Conservation (phyloP, 2,113 vertebrate genomes). For the Xiphophorus couchianus region DNA sequence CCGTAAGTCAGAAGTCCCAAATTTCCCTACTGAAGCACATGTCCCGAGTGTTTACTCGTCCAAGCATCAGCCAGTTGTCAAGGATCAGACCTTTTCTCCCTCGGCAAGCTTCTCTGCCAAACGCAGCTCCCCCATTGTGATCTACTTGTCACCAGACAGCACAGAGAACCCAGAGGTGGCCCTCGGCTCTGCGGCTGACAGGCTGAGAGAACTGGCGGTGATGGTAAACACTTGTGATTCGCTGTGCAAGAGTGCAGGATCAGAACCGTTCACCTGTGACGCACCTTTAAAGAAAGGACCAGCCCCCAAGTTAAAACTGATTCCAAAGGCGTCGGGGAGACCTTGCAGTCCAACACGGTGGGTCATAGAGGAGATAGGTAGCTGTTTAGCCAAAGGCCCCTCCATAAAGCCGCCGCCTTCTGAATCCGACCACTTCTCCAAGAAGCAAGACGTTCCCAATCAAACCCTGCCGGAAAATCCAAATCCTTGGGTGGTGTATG, state of each 20-base stretch:
- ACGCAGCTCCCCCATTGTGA: conserved; percentile 71
- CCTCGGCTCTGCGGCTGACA: conserved; percentile 39
- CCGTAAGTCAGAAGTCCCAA: conserved; percentile 84
- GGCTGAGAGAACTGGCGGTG: conserved; percentile 45
- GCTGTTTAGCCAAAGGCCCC: conserved; percentile 27
- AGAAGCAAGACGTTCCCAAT: neutral
- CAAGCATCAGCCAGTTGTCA: conserved; percentile 78
- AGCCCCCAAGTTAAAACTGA: conserved; percentile 51
- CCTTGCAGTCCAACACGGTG: conserved; percentile 83
- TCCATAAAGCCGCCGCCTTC: conserved; percentile 69
- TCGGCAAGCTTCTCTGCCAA: conserved; percentile 51
- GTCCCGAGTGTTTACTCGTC: conserved; percentile 83
- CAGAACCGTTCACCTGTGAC: neutral
- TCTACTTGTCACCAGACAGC: conserved; percentile 85
- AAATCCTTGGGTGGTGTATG: conserved; percentile 86
- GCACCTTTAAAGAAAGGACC: conserved; percentile 4
- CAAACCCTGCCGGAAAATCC: conserved; percentile 77
- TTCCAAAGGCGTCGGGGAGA: conserved; percentile 46
- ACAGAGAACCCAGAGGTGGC: conserved; percentile 72
- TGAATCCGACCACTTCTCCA: conserved; percentile 68
- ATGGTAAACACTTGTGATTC: conserved; percentile 13
- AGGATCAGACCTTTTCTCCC: conserved; percentile 80
- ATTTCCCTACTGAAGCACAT: conserved; percentile 85
- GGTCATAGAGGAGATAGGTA: conserved; percentile 82
- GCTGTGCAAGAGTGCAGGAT: conserved; percentile 4